Evolutionary conservation across 2,888 invertebrate genomes (phyloP).

Genomic region (Diploptera punctata): DNA sequence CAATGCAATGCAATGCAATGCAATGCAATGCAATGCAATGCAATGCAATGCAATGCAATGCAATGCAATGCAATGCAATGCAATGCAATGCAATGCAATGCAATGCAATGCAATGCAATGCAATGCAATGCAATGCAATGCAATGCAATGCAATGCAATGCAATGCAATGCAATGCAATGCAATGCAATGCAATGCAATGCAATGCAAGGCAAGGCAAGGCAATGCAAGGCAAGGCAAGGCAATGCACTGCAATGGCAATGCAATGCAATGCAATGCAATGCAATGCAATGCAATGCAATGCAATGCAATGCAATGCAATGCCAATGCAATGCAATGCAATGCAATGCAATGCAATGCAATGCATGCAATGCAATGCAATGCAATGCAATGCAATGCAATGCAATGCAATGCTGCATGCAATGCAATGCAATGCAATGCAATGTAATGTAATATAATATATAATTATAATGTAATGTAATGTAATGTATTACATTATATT

Average conservation of each 20-base stretch:
- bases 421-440: background rate
- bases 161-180: background rate
- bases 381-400: too few relatives aligned
- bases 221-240: too few relatives aligned
- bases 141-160: background rate
- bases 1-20: background rate
- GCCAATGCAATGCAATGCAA: too few relatives aligned
- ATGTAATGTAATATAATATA: too few relatives aligned
- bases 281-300: background rate
- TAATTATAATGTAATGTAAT: too few relatives aligned
- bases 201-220: too few relatives aligned
- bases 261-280: background rate
- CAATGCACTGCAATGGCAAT: background rate
- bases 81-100: background rate
- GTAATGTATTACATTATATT: too few relatives aligned
- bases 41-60: background rate
- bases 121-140: background rate
- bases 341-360: too few relatives aligned
- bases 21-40: background rate
- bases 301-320: background rate
- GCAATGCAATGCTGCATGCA: background rate
- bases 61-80: background rate
- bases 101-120: background rate
- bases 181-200: background rate
- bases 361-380: too few relatives aligned